Base-by-base conservation (phyloP, 2,888 invertebrate genomes). In the Lomographa bimaculata region DNA sequence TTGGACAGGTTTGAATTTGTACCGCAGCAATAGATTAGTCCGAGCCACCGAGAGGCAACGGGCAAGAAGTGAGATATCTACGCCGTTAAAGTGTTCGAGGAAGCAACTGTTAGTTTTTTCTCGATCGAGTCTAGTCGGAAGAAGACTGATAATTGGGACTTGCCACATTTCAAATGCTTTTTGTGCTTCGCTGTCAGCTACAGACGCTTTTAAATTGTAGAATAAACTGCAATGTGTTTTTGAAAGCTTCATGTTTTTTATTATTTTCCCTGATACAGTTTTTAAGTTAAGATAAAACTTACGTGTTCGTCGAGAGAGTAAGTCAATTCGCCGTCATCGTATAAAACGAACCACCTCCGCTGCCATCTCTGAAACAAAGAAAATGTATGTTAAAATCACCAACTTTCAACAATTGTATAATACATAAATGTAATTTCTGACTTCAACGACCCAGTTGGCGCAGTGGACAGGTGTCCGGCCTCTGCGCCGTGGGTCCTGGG, bases 231-330 rank as follows among this genome's bases (percentile, higher is more conserved):
- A n/a, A n/a, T n/a, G n/a, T n/a, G n/a, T n/a, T n/a, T n/a, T n/a
- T n/a, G n/a, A n/a, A n/a, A n/a, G n/a, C n/a, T n/a, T n/a, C n/a
- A n/a, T n/a, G n/a, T n/a, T n/a, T n/a, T n/a, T n/a, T n/a, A n/a
- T n/a, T n/a, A n/a, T n/a, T n/a, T n/a, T n/a, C n/a, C n/a, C n/a
- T n/a, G n/a, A n/a, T n/a, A n/a, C n/a, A n/a, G n/a, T n/a, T n/a
- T n/a, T n/a, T n/a, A n/a, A n/a, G n/a, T n/a, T n/a, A n/a, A n/a
- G n/a, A n/a, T n/a, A n/a, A 51, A 68, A 96, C 97, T 97, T 91
- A 98, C 98, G 90, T 97, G 97, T 90, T 98, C 98, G 90, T 99
- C 98, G 71, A 99, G 94, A 25, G 98, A 97, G 87, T 98, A 99
- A 32, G 97, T 98, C 50, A 99, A 91, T 81, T 98, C 98, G 36